Base-by-base conservation (phyloP, 2,797 vertebrate species). In the Sebastes elongatus region DNA sequence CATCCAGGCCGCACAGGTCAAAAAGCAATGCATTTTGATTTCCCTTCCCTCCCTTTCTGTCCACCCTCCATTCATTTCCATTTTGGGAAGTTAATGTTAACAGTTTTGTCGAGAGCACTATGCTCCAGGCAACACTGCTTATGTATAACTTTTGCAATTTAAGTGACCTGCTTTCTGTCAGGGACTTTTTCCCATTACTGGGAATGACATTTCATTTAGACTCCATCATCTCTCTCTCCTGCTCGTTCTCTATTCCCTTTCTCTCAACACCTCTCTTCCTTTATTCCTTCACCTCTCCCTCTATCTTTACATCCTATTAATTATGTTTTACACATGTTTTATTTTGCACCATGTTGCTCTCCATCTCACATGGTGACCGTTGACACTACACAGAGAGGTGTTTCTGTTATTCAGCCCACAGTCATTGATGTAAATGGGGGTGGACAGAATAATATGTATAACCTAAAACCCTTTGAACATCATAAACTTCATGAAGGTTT, bases 191-290 rank as follows among this genome's bases (percentile, higher is more conserved):
- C 91, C 92, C 91, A 96, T 96, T 95, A 95, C 91, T 82, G 85
- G 88, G 90, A 95, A 91, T 92, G 94, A 94, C 94, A 95, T 95
- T 95, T 94, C 95, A 96, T 96, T 96, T 96, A 93, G 86, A 83
- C 77, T 79, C 81, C 93, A 94, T 95, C 95, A 95, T 94, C 35
- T 69, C 35, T 32, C 67, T 65, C 56, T 53, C 49, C 61, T n/a
- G 20, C 10, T 32, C 62, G 61, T 9, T 56, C 35, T 22, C 46
- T 67, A 23, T 46, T 52, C 30, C 20, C 60, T 65, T 49, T 46
- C 63, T 65, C 74, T 62, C 20, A 33, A 35, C 7, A 49, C 32
- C 13, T 32, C 8, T 59, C 28, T 69, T 35, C 33, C 28, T 71
- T 22, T 30, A 38, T 71, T 22, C 30, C 8, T 32, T n/a, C 22